Evolutionary conservation across 2,888 invertebrate genomes (phyloP).

Genomic region (Cyaniris semiargus): DNA sequence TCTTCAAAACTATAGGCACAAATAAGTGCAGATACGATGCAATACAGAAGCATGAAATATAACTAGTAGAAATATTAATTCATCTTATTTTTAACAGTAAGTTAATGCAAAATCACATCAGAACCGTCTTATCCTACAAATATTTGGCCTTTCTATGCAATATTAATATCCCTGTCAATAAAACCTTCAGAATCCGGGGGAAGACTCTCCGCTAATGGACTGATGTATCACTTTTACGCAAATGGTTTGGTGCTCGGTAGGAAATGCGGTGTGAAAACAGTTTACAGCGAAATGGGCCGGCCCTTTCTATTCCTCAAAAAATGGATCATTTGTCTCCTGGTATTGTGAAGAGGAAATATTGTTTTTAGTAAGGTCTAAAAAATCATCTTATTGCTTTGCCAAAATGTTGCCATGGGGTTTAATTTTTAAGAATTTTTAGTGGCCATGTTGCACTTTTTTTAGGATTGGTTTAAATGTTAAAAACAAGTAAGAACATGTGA

Average conservation of each 20-base stretch:
- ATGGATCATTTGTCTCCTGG: background rate
- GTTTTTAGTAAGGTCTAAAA: background rate
- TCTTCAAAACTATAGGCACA: too few relatives aligned
- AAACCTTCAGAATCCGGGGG: conserved; percentile 33
- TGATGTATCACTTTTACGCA: conserved; percentile 57
- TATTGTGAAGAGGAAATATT: background rate
- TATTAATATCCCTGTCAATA: conserved; percentile 9
- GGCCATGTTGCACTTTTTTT: too few relatives aligned
- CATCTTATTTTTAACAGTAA: too few relatives aligned
- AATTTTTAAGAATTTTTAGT: too few relatives aligned
- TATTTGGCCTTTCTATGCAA: background rate
- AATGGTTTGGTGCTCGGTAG: conserved; percentile 43
- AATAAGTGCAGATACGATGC: too few relatives aligned
- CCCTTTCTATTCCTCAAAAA: background rate
- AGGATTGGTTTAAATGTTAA: too few relatives aligned
- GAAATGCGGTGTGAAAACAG: conserved; percentile 36
- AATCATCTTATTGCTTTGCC: background rate
- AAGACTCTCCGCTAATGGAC: conserved; percentile 49
- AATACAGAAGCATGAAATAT: too few relatives aligned
- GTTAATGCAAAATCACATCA: too few relatives aligned
- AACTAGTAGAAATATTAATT: too few relatives aligned
- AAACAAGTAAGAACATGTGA: too few relatives aligned
- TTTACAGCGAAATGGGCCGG: conserved; percentile 21
- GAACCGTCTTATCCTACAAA: too few relatives aligned
- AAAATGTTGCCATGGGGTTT: background rate